Base-by-base conservation (phyloP, 2,113 vertebrate genomes). In the Lasiurus cinereus region DNA sequence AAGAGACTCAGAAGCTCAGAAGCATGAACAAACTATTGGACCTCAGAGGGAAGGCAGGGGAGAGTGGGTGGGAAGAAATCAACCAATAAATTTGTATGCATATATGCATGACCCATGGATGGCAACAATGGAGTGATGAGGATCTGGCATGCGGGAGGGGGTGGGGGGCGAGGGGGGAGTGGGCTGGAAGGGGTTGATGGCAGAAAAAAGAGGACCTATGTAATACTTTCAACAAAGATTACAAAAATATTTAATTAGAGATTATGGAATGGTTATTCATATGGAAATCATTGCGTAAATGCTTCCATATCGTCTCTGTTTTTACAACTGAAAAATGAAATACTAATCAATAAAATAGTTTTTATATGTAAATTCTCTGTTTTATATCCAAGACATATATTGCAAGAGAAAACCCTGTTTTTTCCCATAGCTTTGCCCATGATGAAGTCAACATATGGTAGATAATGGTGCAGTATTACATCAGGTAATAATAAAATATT, bases 331-430 rank as follows among this genome's bases (percentile, higher is more conserved):
- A 91, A 82, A 83, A 4, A 14, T 21, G 5, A 70, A 83, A 80
- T 4, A 0, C 27, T 48, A 88, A 90, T 80, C 13, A 83, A 84
- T 84, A 59, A 91, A 95, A 96, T n/a, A 0, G 48, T 88, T 90
- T 88, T 11, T 62, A 16, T 93, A 10, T 15, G 13, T 72, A 94
- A n/a, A 8, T 50, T 54, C 76, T 94, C 39, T 94, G 66, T 67
- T 80, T 93, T 93, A 69, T 48, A 91, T 92, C 62, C 16, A 90
- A 96, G 62, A 73, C 24, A 52, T 3, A 79, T 52, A 91, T 4
- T 0, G 64, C 2, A 78, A 69, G 1, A 6, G 18, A 93, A 93
- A 72, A 6, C 0, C 0, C 11, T 84, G 0, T 33, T 80, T 96
- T 14, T 83, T 83, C 6, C 67, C 46, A 70, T 9, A 83, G 18